Conservation (phyloP, 2,113 vertebrate genomes). For the Pteronura brasiliensis region DNA sequence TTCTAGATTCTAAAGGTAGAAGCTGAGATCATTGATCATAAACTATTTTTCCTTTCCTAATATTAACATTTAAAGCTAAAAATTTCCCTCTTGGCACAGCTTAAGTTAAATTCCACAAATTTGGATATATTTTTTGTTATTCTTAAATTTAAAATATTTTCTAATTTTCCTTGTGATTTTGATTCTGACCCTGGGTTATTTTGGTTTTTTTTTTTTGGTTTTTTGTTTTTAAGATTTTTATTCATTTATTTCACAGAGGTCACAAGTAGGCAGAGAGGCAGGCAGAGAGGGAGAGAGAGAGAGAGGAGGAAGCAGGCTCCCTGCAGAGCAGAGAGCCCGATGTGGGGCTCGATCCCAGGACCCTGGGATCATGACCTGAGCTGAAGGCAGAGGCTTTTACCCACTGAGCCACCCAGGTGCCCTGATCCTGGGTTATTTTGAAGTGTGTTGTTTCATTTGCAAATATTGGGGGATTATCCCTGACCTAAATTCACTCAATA, state of each 20-base stretch:
- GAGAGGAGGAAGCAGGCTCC: too few species aligned
- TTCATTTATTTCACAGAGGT: too few species aligned
- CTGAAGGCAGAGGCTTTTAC: too few species aligned
- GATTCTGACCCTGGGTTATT: not conserved
- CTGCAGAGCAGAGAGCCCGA: too few species aligned
- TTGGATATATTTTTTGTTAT: not conserved
- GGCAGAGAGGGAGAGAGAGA: too few species aligned
- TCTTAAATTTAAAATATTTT: constrained; percentile 21
- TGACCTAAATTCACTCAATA: not conserved
- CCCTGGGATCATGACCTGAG: too few species aligned
- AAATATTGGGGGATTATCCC: not conserved
- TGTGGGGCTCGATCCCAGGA: too few species aligned
- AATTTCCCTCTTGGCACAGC: not conserved
- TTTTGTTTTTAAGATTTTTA: too few species aligned
- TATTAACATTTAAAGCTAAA: not conserved
- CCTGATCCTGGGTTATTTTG: not conserved
- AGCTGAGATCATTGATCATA: not conserved
- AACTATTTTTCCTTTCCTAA: constrained; percentile 1
- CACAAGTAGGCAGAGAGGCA: too few species aligned
- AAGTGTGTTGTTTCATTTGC: not conserved
- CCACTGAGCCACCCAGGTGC: too few species aligned
- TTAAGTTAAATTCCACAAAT: not conserved
- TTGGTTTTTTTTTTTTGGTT: not conserved
- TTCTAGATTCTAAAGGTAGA: not conserved
- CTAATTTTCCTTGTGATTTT: not conserved